These are phyloP conservation scores for Cyphomyrus plagiostoma DNA, from an alignment of 2,113 vertebrate genomes.

Conservation along the genomic window DNA sequence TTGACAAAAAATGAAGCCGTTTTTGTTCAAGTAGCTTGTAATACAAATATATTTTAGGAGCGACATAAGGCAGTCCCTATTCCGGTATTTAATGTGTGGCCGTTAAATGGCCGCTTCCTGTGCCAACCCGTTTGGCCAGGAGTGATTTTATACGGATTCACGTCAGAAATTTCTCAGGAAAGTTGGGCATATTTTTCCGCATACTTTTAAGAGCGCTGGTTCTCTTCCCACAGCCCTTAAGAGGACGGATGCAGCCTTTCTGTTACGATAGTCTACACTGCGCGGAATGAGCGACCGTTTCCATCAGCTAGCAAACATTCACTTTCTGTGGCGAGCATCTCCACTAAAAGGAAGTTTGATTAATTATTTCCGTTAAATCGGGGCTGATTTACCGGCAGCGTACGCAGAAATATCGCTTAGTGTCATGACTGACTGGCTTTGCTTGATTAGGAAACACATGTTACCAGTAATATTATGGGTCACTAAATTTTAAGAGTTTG, in stretches of 20 bases:
- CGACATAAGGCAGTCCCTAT: background rate
- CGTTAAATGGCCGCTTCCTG: background rate
- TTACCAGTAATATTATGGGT: background rate
- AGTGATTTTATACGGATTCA: background rate
- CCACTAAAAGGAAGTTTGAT: background rate
- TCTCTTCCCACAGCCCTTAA: slow-evolving; percentile 5
- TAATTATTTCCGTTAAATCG: background rate
- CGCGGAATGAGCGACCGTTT: background rate
- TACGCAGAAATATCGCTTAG: background rate
- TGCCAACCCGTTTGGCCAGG: background rate
- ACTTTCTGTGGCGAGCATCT: background rate
- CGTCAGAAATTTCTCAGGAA: background rate
- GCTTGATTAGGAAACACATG: background rate
- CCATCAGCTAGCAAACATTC: background rate
- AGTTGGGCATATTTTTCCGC: background rate
- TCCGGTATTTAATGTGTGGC: slow-evolving; percentile 7
- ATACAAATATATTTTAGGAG: background rate
- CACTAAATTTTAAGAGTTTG: background rate
- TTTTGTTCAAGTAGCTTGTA: slow-evolving; percentile 1
- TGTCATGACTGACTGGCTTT: background rate
- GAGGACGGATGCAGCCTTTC: background rate
- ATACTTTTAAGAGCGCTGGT: background rate
- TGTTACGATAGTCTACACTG: background rate
- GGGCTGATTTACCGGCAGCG: background rate
- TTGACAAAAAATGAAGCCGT: background rate